These are phyloP conservation scores for Sinosuthora webbiana DNA, from an alignment of 2,113 vertebrate genomes.

Conservation along the genomic window DNA sequence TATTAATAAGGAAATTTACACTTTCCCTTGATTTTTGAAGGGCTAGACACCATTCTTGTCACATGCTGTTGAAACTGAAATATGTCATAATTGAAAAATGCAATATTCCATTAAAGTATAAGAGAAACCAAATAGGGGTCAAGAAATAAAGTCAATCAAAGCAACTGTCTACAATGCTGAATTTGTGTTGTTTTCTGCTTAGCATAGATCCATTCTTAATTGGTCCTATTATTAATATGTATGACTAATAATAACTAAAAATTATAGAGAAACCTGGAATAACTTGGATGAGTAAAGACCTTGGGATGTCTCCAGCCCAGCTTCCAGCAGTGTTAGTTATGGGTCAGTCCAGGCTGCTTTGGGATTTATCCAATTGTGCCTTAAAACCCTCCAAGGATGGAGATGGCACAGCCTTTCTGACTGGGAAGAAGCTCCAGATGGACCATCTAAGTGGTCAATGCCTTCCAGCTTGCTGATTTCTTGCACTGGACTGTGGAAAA, in stretches of 20 bases:
- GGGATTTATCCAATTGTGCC: background rate
- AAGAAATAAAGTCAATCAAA: background rate
- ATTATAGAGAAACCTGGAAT: background rate
- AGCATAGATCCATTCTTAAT: background rate
- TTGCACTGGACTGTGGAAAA: background rate
- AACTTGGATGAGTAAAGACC: background rate
- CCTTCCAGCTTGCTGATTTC: background rate
- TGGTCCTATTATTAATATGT: background rate
- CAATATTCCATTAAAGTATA: background rate
- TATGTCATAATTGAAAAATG: background rate
- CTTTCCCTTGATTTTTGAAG: background rate
- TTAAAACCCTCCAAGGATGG: background rate
- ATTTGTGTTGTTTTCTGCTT: background rate
- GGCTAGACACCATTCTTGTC: background rate
- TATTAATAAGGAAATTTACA: background rate
- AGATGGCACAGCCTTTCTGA: background rate
- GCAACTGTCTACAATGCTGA: background rate
- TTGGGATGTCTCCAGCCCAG: background rate
- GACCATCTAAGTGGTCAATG: background rate
- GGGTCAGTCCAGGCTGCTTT: background rate
- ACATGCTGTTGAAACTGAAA: background rate
- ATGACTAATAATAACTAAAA: background rate
- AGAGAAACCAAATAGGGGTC: background rate
- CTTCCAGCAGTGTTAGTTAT: background rate
- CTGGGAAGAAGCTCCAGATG: background rate